A percentile compares a stretch with the other conserved stretches of the same genome.
phyloP scores from a whole-genome alignment of 2,888 invertebrate genomes.

The Campaea margaritaria region DNA sequence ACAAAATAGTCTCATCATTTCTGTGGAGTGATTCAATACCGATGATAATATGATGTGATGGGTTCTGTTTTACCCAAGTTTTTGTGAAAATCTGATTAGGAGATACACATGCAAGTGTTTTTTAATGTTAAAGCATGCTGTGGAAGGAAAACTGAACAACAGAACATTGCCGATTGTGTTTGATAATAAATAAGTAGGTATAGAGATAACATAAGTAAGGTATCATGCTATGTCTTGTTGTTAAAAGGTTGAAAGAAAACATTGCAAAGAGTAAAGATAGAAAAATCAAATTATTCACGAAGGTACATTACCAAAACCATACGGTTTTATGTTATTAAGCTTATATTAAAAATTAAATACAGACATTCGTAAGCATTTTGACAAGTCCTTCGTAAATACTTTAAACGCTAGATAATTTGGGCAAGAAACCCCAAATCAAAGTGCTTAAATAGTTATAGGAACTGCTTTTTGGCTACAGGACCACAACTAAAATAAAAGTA shows the following conservation, averaged over 20 bases:
- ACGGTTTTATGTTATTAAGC: background rate
- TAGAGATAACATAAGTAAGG: slow-evolving; percentile 39
- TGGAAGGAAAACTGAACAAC: slow-evolving; percentile 57
- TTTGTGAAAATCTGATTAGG: slow-evolving; percentile 46
- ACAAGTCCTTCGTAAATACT: slow-evolving; percentile 50
- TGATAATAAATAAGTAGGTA: slow-evolving; percentile 27
- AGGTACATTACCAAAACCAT: slow-evolving; percentile 30
- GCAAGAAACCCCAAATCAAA: slow-evolving; percentile 32
- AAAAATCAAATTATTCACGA: slow-evolving; percentile 48
- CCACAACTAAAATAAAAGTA: slow-evolving; percentile 39
- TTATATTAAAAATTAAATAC: background rate
- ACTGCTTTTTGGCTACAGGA: slow-evolving; percentile 38
- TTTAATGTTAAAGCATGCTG: slow-evolving; percentile 64
- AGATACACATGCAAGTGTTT: slow-evolving; percentile 62
- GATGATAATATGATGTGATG: slow-evolving; percentile 57
- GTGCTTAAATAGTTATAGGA: slow-evolving; percentile 21
- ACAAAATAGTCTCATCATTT: slow-evolving; percentile 75
- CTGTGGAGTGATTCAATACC: slow-evolving; percentile 56
- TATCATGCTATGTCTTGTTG: slow-evolving; percentile 62
- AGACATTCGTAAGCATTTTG: background rate
- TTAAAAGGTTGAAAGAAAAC: slow-evolving; percentile 72
- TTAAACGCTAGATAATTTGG: background rate
- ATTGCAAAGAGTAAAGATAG: slow-evolving; percentile 80
- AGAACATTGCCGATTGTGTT: slow-evolving; percentile 52
- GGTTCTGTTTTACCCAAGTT: slow-evolving; percentile 55